Evolutionary conservation across 2,797 vertebrate species (phyloP).

Genomic region (Antennarius maculatus): DNA sequence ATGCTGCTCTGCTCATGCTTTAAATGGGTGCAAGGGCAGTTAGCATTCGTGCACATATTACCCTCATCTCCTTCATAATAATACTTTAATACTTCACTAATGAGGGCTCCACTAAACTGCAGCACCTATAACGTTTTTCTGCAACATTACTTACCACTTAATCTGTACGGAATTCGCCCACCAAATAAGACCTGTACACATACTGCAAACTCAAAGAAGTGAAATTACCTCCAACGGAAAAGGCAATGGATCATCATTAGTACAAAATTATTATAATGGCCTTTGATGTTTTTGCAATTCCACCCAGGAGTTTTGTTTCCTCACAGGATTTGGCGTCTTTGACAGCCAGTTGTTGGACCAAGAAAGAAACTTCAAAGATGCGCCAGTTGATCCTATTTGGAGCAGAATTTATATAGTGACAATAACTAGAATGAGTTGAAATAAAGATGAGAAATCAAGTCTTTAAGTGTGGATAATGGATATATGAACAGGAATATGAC

Average conservation of each 20-base stretch:
- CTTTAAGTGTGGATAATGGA: background rate
- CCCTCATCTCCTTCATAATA: conserved; percentile 5
- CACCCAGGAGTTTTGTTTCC: conserved; percentile 55
- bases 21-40: conserved; percentile 32
- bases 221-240: conserved; percentile 43
- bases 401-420: conserved; percentile 13
- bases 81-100: conserved; percentile 11
- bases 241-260: conserved; percentile 62
- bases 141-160: conserved; percentile 49
- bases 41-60: conserved; percentile 10
- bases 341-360: conserved; percentile 61
- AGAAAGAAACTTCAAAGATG: conserved; percentile 37
- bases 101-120: conserved; percentile 21
- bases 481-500: too few relatives aligned
- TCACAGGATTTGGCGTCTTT: conserved; percentile 42
- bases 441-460: conserved; percentile 7
- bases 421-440: conserved; percentile 18
- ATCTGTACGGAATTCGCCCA: conserved; percentile 23
- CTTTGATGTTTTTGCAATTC: conserved; percentile 69
- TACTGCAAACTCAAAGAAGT: conserved; percentile 33
- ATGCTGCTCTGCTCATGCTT: conserved; percentile 63
- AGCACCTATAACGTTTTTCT: conserved; percentile 19
- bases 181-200: conserved; percentile 17
- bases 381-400: conserved; percentile 45
- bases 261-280: conserved; percentile 65